Conservation (phyloP, 1,140 invertebrate genomes). For the Nasonia longicornis region DNA sequence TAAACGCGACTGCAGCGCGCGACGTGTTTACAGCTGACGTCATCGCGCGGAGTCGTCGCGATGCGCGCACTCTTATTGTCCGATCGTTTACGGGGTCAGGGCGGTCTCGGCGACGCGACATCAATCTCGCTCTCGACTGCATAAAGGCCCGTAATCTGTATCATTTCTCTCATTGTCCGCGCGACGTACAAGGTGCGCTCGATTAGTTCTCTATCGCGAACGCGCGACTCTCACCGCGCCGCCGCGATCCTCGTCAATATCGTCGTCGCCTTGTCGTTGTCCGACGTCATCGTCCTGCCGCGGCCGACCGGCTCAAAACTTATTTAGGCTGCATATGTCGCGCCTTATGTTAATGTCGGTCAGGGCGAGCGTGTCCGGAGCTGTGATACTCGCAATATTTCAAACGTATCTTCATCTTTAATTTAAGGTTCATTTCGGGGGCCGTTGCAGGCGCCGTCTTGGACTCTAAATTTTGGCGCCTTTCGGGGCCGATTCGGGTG, state of each 20-base stretch:
- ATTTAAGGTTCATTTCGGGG: conserved; percentile 21
- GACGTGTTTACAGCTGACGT: conserved; percentile 50
- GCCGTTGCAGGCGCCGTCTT: not conserved
- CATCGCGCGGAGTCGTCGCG: not conserved
- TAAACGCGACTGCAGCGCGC: conserved; percentile 46
- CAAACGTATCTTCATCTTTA: not conserved
- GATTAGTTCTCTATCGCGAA: conserved; percentile 15
- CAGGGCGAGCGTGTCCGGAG: conserved; percentile 22
- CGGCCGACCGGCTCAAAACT: conserved; percentile 2
- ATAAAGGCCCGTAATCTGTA: conserved; percentile 32
- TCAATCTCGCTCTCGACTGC: conserved; percentile 5
- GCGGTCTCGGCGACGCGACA: not conserved
- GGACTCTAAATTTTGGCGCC: not conserved
- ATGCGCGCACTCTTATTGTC: conserved; percentile 4
- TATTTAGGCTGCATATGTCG: conserved; percentile 29
- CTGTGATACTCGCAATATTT: conserved; percentile 24
- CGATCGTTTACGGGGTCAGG: conserved; percentile 36
- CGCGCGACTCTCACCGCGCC: not conserved
- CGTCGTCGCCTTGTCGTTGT: not conserved
- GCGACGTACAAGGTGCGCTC: conserved; percentile 1
- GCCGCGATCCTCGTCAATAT: conserved; percentile 1
- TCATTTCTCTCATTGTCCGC: conserved; percentile 25
- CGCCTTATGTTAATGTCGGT: conserved; percentile 21
- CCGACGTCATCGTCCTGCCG: not conserved
- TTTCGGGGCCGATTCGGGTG: not conserved